Evolutionary conservation across 2,888 invertebrate genomes (phyloP).

Genomic region (Eilema depressum): DNA sequence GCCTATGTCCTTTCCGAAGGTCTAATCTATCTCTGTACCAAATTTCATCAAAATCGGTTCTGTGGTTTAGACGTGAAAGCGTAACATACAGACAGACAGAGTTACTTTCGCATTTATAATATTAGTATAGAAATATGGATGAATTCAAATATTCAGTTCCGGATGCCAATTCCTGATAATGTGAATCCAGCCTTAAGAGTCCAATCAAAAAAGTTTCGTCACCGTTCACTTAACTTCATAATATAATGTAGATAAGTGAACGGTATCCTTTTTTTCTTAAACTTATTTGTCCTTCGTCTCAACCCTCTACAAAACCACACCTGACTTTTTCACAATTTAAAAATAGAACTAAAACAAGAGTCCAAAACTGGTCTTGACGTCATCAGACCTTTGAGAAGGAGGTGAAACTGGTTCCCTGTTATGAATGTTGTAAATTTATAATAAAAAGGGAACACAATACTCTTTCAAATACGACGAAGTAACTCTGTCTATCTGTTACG

Average conservation of each 20-base stretch:
- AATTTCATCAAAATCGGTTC: no score
- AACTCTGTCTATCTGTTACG: no score
- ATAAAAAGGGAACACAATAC: background rate
- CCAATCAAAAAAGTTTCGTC: background rate
- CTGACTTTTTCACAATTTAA: background rate
- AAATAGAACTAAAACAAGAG: slow-evolving; percentile 15
- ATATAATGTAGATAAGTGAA: no score
- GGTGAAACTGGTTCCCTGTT: slow-evolving; percentile 14
- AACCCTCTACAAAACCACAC: background rate
- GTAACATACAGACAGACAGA: no score
- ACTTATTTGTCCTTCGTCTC: background rate
- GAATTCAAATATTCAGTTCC: no score
- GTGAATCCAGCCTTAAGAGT: background rate
- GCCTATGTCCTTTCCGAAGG: no score
- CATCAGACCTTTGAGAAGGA: slow-evolving; percentile 11
- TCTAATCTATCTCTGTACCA: no score
- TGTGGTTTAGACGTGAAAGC: no score
- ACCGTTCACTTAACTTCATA: background rate
- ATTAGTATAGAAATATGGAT: no score
- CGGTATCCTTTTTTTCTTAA: background rate
- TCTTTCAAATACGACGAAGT: no score
- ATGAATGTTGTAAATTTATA: slow-evolving; percentile 5
- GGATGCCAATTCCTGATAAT: no score
- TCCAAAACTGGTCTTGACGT: slow-evolving; percentile 12
- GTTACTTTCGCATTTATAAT: no score